Evolutionary conservation across 2,888 invertebrate genomes (phyloP), one percentile per base, ranked within the genome.

Genomic region (Polydrusus pterygomalis): DNA sequence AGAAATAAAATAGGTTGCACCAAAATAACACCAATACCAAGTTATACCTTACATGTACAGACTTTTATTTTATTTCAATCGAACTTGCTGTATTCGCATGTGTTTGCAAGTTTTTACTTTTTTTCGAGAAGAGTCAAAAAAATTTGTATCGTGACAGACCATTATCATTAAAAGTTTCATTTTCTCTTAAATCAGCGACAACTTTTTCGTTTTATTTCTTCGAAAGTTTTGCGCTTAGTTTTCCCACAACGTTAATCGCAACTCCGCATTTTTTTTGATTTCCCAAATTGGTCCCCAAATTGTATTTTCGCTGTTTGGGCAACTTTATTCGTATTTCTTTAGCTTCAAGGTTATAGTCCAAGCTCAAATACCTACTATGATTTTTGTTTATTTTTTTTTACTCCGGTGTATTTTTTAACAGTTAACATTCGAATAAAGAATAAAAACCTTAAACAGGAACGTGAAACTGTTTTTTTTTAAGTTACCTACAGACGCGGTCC

Each of bases 121-220:
- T 7, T 17, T 47, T 62, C 58, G 13, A 40, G n/a, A 56, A 34
- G 38, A 54, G 17, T 17, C 18, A 20, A 40, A 25, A 43, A 68
- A 58, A 64, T 20, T 34, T 72, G 54, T 70, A 34, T 60, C 63
- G 40, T 56, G 18, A 20, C 45, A 64, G 71, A 71, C 71, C 49
- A 56, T 74, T 70, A 70, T 64, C 45, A 60, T 70, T 45, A 71
- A 71, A 75, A 71, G 49, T 75, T 71, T 75, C 45, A 56, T 45
- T 58, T 62, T 68, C 67, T 68, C 69, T 68, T 68, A 43, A 45
- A 64, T 43, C 68, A 47, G 70, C 56, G 74, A 30, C 74, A 75
- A 75, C 63, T 75, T 75, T 69, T 56, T 54, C 40, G 20, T 75
- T 75, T 75, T 74, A 60, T 63, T 74, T 74, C 63, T 38, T 60